These are phyloP conservation scores for Papilio aristodemus DNA, from an alignment of 1,140 invertebrate species.

Conservation along the genomic window DNA sequence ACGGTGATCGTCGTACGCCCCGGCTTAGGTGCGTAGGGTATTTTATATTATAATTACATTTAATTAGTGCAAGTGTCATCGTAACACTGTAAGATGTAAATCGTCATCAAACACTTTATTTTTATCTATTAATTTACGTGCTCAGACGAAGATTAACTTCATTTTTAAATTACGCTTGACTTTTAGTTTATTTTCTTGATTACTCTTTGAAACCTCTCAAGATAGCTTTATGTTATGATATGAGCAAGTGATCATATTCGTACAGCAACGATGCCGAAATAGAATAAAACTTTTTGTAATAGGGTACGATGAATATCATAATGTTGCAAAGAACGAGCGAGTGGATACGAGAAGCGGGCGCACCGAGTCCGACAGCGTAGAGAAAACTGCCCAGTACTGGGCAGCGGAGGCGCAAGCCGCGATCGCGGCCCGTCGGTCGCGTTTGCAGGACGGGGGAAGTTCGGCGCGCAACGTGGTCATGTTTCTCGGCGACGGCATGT, in stretches of 20 bases:
- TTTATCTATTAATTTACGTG: no score
- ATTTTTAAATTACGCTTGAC: no score
- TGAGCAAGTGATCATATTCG: no score
- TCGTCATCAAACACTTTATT: no score
- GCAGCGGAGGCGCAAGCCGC: neutral
- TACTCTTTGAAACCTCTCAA: no score
- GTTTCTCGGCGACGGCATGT: constrained; percentile 28
- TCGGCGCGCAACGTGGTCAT: constrained; percentile 15
- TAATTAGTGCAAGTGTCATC: no score
- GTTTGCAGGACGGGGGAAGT: neutral
- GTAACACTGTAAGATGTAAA: no score
- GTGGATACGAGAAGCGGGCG: neutral
- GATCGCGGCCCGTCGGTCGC: neutral
- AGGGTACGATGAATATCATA: constrained; percentile 24
- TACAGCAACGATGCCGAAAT: no score
- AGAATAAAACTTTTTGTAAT: neutral
- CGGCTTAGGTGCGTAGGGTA: neutral
- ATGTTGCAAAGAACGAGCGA: neutral
- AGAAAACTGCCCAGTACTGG: constrained; percentile 15
- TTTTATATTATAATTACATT: no score
- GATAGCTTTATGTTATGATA: no score
- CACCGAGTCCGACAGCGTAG: neutral
- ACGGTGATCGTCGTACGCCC: neutral
- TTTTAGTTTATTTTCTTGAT: no score
- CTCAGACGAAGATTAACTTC: no score